Percentiles rank a stretch among this genome's conserved stretches.
Conservation (phyloP, 1,140 invertebrate species). For the Homarus americanus region DNA sequence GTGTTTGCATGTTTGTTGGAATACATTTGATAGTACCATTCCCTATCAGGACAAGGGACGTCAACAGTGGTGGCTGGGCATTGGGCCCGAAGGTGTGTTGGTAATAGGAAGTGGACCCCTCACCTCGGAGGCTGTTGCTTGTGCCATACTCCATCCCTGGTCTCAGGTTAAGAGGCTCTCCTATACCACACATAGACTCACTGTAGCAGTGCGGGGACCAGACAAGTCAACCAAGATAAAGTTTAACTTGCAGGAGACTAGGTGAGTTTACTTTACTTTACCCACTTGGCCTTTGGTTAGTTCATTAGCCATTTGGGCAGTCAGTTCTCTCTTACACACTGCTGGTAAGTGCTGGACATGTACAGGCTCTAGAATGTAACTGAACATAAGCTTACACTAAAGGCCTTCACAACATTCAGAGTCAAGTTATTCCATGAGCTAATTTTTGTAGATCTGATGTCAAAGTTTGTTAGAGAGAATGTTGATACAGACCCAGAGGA, state of each 20-base stretch:
- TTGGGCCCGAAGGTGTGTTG: constrained; percentile 41
- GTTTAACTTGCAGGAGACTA: constrained; percentile 56
- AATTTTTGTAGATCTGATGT: too few relatives aligned
- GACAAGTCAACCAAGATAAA: constrained; percentile 44
- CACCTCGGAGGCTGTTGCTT: not conserved
- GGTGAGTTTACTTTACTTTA: too few relatives aligned
- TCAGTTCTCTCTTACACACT: too few relatives aligned
- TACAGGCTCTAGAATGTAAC: too few relatives aligned
- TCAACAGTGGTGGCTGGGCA: constrained; percentile 57
- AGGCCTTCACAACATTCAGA: too few relatives aligned
- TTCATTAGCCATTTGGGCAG: too few relatives aligned
- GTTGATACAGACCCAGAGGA: too few relatives aligned
- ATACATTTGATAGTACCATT: not conserved
- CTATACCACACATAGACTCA: constrained; percentile 49
- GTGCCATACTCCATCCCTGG: constrained; percentile 27
- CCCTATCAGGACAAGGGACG: constrained; percentile 48
- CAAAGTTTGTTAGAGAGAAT: too few relatives aligned
- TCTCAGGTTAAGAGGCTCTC: constrained; percentile 29
- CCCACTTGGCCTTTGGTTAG: too few relatives aligned
- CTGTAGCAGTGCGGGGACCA: constrained; percentile 15
- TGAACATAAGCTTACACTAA: too few relatives aligned
- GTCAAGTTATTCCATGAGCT: too few relatives aligned
- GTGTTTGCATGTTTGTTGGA: not conserved
- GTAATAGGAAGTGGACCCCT: constrained; percentile 4
- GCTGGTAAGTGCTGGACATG: too few relatives aligned